Percentiles rank a stretch among this genome's conserved stretches.
Evolutionary conservation across 2,797 vertebrate genomes (phyloP).

Genomic region (Buphagus erythrorhynchus): DNA sequence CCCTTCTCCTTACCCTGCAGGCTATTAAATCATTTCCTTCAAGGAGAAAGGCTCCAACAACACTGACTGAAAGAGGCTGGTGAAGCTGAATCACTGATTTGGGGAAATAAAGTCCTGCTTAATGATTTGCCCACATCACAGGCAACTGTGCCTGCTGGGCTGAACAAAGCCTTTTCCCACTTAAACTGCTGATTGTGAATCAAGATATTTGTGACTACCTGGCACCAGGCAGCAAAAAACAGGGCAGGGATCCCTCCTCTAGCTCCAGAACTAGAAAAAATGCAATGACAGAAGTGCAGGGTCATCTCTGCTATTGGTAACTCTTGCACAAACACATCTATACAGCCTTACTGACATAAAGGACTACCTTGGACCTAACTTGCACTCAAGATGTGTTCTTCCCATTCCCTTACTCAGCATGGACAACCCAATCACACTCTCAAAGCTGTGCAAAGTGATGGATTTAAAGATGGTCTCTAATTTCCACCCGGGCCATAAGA

Average conservation of each 20-base stretch:
- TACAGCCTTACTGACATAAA: neutral
- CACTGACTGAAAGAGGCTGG: neutral
- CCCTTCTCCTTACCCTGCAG: neutral
- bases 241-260: neutral
- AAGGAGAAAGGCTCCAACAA: slow-evolving; percentile 3
- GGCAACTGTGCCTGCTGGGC: neutral
- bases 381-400: neutral
- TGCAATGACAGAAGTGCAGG: neutral
- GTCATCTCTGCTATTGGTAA: neutral
- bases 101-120: neutral
- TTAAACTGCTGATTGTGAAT: neutral
- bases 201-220: neutral
- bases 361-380: neutral
- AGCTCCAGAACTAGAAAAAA: neutral
- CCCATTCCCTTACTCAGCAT: neutral
- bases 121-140: neutral
- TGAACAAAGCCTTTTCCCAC: neutral
- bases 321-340: neutral
- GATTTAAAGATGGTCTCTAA: neutral
- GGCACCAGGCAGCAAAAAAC: neutral
- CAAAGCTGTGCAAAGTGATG: neutral
- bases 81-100: slow-evolving; percentile 22
- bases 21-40: neutral
- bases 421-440: neutral
- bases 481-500: neutral